phyloP scores from a whole-genome alignment of 2,888 invertebrate genomes.

The Conus canariensis region DNA sequence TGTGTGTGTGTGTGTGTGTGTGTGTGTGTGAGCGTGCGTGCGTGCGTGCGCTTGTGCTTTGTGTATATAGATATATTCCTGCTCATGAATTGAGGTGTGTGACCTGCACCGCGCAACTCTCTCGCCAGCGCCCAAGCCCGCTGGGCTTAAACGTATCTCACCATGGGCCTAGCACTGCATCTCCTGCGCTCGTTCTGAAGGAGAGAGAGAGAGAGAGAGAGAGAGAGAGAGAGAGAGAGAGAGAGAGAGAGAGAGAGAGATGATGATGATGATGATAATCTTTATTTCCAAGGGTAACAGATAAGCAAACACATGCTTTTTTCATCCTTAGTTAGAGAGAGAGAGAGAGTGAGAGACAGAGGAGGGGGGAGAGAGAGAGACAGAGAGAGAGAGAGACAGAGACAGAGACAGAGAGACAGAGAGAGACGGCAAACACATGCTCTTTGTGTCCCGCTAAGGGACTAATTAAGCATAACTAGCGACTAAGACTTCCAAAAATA shows the following conservation, averaged over 20 bases:
- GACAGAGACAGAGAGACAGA: background rate
- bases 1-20: background rate
- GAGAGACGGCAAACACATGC: no score
- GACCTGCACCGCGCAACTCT: no score
- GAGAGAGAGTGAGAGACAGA: background rate
- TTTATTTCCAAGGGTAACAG: no score
- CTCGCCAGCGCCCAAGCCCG: no score
- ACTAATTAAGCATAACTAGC: no score
- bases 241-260: background rate
- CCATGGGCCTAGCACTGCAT: no score
- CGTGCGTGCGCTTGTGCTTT: background rate
- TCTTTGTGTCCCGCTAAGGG: no score
- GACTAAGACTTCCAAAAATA: no score
- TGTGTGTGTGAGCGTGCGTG: background rate
- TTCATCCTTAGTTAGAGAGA: background rate
- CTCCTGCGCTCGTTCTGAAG: background rate
- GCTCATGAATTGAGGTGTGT: background rate
- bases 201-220: background rate
- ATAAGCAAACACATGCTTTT: no score
- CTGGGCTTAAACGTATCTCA: no score
- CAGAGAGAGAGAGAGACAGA: background rate
- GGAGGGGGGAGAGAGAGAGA: background rate
- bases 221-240: conserved; percentile 13
- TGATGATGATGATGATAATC: no score
- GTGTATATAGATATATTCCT: background rate